Percentiles rank a stretch among this genome's conserved stretches.
Evolutionary conservation across 2,113 vertebrate genomes (phyloP).

Genomic region (Rissa tridactyla): DNA sequence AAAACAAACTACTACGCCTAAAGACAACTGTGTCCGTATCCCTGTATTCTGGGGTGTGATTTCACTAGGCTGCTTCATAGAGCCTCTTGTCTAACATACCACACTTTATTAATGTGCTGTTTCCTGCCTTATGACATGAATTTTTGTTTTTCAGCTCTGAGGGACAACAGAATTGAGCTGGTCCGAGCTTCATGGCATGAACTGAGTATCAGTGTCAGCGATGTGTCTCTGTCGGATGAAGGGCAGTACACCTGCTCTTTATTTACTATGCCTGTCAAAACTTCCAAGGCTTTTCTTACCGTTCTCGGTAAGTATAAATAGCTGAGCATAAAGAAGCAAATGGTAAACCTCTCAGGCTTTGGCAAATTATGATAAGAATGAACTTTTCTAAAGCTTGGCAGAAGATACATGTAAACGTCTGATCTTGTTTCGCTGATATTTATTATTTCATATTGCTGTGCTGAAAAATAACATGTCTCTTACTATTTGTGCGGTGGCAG

Average conservation of each 20-base stretch:
- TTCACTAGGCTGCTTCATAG: background rate
- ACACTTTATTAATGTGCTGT: background rate
- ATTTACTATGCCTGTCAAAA: constrained; percentile 99
- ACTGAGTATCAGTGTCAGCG: constrained; percentile 92
- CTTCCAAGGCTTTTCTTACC: constrained; percentile 95
- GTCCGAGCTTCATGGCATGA: constrained; percentile 93
- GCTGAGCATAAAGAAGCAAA: background rate
- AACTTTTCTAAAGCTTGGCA: constrained; percentile 8
- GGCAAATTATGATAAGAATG: background rate
- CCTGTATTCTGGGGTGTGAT: background rate
- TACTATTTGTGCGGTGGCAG: background rate
- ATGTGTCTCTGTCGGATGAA: constrained; percentile 92
- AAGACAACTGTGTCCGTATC: background rate
- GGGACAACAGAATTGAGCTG: constrained; percentile 96
- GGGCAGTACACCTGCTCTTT: constrained; percentile 97
- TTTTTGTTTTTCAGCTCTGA: constrained; percentile 81
- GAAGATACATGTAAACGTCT: background rate
- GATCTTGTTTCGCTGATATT: background rate
- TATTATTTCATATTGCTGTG: background rate
- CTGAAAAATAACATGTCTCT: background rate
- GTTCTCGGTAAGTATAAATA: constrained; percentile 85
- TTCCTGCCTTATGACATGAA: background rate
- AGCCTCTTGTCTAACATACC: background rate
- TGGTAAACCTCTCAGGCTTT: background rate
- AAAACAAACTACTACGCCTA: background rate